phyloP scores from a whole-genome alignment of 2,113 vertebrate species.

The Gymnogyps californianus region DNA sequence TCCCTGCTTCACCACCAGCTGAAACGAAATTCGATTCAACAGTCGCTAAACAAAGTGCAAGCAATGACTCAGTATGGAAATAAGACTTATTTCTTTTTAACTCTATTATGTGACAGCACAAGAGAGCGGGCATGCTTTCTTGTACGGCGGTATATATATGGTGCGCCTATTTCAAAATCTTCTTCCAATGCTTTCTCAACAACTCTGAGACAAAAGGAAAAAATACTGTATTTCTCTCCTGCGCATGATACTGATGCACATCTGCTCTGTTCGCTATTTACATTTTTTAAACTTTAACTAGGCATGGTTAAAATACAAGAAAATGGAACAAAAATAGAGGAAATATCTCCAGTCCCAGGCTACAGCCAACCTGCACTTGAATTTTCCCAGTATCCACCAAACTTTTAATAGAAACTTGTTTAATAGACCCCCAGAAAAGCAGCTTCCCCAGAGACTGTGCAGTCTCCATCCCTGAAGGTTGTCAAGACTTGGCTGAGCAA shows the following conservation, averaged over 20 bases:
- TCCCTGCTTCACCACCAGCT: slow-evolving; percentile 22
- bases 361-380: background rate
- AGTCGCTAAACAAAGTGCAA: background rate
- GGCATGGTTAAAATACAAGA: background rate
- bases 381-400: background rate
- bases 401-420: background rate
- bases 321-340: background rate
- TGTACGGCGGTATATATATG: background rate
- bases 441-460: too few relatives aligned
- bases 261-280: background rate
- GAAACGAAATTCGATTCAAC: background rate
- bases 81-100: background rate
- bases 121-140: background rate
- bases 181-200: background rate
- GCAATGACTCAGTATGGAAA: slow-evolving; percentile 51
- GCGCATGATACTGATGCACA: background rate
- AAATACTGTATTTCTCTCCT: background rate
- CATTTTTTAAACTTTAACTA: background rate
- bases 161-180: background rate
- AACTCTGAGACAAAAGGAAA: background rate
- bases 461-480: background rate
- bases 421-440: fast-evolving
- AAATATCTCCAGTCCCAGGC: background rate
- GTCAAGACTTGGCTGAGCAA: background rate
- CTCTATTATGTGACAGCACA: background rate